phyloP scores from a whole-genome alignment of 2,113 vertebrate species.

The Podocnemis expansa region DNA sequence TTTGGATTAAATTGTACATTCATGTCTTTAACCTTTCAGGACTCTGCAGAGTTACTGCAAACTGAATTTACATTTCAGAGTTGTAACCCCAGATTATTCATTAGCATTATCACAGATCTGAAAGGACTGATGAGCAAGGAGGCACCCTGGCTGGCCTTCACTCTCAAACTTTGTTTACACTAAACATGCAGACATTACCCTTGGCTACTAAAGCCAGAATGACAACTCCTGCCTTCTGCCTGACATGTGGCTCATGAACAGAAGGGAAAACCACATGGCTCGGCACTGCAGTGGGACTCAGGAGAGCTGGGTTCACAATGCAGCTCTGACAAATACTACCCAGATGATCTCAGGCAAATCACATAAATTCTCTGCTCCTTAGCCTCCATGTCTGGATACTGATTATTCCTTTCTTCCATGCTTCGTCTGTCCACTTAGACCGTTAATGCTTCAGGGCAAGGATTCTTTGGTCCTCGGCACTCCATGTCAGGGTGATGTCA shows the following conservation, averaged over 20 bases:
- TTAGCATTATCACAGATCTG: rapidly evolving
- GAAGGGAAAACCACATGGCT: background rate
- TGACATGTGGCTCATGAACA: background rate
- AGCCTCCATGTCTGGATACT: too few relatives aligned
- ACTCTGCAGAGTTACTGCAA: rapidly evolving
- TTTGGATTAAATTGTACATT: rapidly evolving
- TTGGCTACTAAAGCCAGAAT: background rate
- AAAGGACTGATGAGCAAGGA: rapidly evolving
- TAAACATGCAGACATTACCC: rapidly evolving
- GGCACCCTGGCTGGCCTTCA: rapidly evolving
- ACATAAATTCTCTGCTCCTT: too few relatives aligned
- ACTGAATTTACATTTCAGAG: rapidly evolving
- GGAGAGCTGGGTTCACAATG: too few relatives aligned
- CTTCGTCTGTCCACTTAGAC: too few relatives aligned
- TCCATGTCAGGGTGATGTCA: too few relatives aligned
- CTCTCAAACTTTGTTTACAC: rapidly evolving
- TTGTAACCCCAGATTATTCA: rapidly evolving
- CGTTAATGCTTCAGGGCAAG: too few relatives aligned
- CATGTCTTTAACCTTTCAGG: background rate
- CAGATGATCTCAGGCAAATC: too few relatives aligned
- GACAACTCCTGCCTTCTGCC: background rate
- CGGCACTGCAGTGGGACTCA: too few relatives aligned
- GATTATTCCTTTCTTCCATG: too few relatives aligned
- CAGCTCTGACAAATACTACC: too few relatives aligned
- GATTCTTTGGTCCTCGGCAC: too few relatives aligned